Percentiles rank a stretch among this genome's conserved stretches.
Conservation (phyloP, 1,140 invertebrate species). For the Heliconius hewitsoni region DNA sequence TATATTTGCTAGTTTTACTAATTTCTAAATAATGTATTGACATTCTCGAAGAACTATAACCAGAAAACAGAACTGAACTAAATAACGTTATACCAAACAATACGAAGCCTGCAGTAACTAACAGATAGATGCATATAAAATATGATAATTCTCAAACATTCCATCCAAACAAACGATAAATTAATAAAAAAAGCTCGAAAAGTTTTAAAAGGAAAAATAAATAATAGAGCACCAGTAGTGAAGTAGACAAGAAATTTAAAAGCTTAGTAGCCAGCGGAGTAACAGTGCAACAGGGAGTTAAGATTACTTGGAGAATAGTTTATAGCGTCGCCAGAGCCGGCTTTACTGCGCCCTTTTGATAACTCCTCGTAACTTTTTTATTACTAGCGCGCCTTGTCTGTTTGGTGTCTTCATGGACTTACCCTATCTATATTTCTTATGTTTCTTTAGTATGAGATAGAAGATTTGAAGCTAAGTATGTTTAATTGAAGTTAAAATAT, state of each 20-base stretch:
- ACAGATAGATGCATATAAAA: neutral
- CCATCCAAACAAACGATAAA: neutral
- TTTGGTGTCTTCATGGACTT: constrained; percentile 48
- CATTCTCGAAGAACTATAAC: too few species aligned
- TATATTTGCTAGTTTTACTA: neutral
- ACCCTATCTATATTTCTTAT: neutral
- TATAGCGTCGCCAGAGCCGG: constrained; percentile 53
- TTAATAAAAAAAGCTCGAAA: neutral
- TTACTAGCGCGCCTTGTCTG: constrained; percentile 56
- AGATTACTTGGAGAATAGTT: constrained; percentile 37
- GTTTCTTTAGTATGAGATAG: neutral
- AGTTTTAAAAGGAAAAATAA: constrained; percentile 1
- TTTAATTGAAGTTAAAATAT: too few species aligned
- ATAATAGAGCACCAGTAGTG: neutral
- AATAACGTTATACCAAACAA: too few species aligned
- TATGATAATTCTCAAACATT: neutral
- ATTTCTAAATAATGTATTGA: neutral
- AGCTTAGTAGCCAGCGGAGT: constrained; percentile 19
- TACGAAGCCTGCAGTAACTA: neutral
- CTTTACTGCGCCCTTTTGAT: constrained; percentile 63
- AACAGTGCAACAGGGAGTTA: constrained; percentile 27
- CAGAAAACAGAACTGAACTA: too few species aligned
- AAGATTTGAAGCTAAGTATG: neutral
- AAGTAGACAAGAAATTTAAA: constrained; percentile 15
- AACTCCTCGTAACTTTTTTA: constrained; percentile 70